Evolutionary conservation across 2,113 vertebrate genomes (phyloP).

Genomic region (Leiothrix lutea): DNA sequence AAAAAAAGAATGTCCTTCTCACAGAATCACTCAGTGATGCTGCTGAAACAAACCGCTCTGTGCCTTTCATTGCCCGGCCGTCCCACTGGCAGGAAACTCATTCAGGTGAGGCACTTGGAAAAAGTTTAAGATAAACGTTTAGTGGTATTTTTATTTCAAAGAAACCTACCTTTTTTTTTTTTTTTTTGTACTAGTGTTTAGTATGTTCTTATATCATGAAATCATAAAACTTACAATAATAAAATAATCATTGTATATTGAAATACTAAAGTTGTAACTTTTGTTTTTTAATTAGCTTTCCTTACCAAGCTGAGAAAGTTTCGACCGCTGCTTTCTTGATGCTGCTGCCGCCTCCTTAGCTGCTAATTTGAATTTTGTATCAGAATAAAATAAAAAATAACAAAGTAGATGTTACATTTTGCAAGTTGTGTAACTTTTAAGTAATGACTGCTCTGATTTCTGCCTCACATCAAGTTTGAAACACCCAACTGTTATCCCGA

Average conservation of each 20-base stretch:
- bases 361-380: constrained; percentile 32
- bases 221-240: neutral
- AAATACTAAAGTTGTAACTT: constrained; percentile 41
- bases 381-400: constrained; percentile 41
- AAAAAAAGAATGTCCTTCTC: neutral
- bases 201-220: neutral
- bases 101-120: constrained; percentile 80
- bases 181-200: neutral
- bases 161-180: neutral
- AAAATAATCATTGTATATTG: neutral
- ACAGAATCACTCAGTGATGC: constrained; percentile 17
- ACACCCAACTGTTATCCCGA: neutral
- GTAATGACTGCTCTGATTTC: constrained; percentile 12
- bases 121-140: neutral
- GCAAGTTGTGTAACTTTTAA: constrained; percentile 28
- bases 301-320: constrained; percentile 89
- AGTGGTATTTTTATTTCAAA: neutral
- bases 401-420: neutral
- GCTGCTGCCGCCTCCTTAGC: neutral
- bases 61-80: constrained; percentile 85
- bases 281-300: constrained; percentile 80
- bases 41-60: constrained; percentile 46
- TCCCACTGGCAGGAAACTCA: constrained; percentile 80
- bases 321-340: constrained; percentile 12
- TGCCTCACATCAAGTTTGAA: neutral